Evolutionary conservation across 2,113 vertebrate genomes (phyloP), one percentile per base, ranked within the genome.

Genomic region (Leptodactylus fuscus): DNA sequence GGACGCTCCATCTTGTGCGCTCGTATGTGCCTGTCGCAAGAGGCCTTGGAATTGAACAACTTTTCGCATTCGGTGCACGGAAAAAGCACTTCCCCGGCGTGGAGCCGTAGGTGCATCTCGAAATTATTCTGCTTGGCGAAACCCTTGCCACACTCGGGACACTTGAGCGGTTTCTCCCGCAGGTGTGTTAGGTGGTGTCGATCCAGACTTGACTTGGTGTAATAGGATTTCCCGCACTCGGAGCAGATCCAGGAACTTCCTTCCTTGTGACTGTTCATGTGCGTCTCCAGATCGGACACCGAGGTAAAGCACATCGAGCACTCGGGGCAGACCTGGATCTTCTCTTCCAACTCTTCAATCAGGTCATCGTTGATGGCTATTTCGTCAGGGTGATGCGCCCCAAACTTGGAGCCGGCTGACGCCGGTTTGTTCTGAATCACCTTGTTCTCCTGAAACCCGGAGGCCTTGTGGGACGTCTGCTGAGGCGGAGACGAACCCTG

Each of bases 1-100:
- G 95, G 95, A 49, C 94, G 93, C 87, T 94, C 94, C 82, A 94
- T 94, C 20, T 16, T 80, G 13, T 80, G 77, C 20, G 53, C 55
- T 27, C 77, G 22, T n/a, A 80, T 18, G 53, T 80, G 77, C 18
- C 77, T 3, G 34, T 80, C 77, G 5, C 77, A 80, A 8, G 77
- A 27, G 7, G 77, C 53, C 22, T 62, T 80, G 2, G 38, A 24
- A 8, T 9, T 44, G 27, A 80, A 80, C 13, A 80, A 27, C 8
- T 70, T 69, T 22, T 69, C 80, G 10, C 62, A 82, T 10, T 82
- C 46, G 1, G 29, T 82, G 27, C 80, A 81, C 0, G 80, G 44
- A 3, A 70, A 69, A 2, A 71, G 32, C 20, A 71, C 34, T 24
- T 71, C 81, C 13, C 81, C 81, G 0, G 29, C 69, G 32, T 82